These are phyloP conservation scores for Sebastes steindachneri DNA, from an alignment of 2,797 vertebrate genomes.

Conservation along the genomic window DNA sequence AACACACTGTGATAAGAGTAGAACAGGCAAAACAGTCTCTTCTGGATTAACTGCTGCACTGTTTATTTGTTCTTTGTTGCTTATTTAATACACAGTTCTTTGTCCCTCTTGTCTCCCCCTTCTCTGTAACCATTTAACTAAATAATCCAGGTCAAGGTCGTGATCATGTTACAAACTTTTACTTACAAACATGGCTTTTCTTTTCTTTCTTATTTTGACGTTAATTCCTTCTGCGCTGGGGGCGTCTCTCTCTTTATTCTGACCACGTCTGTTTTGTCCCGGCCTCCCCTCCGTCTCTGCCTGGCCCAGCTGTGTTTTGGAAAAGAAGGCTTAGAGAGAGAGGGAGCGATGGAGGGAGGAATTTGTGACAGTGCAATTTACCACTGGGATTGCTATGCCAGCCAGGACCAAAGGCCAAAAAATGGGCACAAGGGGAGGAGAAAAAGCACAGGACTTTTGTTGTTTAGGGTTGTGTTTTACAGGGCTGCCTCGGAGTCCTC, in stretches of 20 bases:
- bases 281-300: background rate
- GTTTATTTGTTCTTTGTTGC: background rate
- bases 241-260: constrained; percentile 42
- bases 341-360: constrained; percentile 20
- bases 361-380: constrained; percentile 64
- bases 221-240: background rate
- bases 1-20: background rate
- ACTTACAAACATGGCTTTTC: background rate
- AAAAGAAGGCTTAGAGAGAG: constrained; percentile 13
- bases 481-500: background rate
- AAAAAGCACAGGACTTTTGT: constrained; percentile 36
- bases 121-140: background rate
- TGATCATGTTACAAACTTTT: background rate
- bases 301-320: constrained; percentile 58
- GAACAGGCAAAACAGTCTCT: background rate
- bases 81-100: background rate
- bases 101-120: background rate
- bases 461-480: constrained; percentile 9
- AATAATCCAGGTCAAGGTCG: background rate
- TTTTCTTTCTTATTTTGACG: background rate
- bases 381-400: constrained; percentile 56
- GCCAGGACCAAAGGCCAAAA: constrained; percentile 35
- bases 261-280: constrained; percentile 22
- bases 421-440: constrained; percentile 40
- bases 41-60: background rate